Conservation (phyloP, 1,140 invertebrate species). For the Latrodectus geometricus region DNA sequence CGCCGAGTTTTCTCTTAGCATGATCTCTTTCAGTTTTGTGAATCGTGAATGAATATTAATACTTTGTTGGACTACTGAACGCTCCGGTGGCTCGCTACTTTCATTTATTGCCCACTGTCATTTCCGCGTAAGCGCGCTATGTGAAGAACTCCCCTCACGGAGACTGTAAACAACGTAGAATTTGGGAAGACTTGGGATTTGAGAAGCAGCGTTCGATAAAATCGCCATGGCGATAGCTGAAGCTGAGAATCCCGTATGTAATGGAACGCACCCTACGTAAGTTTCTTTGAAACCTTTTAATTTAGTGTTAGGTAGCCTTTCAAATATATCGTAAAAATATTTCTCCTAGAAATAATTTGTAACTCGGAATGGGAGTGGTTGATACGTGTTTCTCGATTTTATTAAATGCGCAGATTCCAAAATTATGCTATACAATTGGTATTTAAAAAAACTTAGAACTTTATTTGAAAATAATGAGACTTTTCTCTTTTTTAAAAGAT, state of each 20-base stretch:
- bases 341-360: too few relatives aligned
- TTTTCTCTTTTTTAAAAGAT: too few relatives aligned
- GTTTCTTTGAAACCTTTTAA: background rate
- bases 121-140: background rate
- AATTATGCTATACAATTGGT: too few relatives aligned
- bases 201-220: slow-evolving; percentile 23
- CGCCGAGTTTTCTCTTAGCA: background rate
- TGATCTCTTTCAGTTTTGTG: background rate
- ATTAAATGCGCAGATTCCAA: too few relatives aligned
- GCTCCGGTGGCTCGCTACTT: background rate
- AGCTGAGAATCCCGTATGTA: slow-evolving; percentile 12
- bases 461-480: too few relatives aligned
- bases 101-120: background rate
- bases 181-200: background rate
- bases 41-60: background rate
- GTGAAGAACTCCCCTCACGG: background rate
- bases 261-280: slow-evolving; percentile 33
- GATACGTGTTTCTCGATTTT: too few relatives aligned
- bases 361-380: too few relatives aligned
- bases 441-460: too few relatives aligned
- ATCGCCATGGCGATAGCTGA: slow-evolving; percentile 38
- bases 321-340: too few relatives aligned
- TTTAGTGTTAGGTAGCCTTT: too few relatives aligned
- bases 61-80: background rate
- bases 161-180: background rate